Evolutionary conservation across 2,113 vertebrate genomes (phyloP).

Genomic region (Egretta garzetta): DNA sequence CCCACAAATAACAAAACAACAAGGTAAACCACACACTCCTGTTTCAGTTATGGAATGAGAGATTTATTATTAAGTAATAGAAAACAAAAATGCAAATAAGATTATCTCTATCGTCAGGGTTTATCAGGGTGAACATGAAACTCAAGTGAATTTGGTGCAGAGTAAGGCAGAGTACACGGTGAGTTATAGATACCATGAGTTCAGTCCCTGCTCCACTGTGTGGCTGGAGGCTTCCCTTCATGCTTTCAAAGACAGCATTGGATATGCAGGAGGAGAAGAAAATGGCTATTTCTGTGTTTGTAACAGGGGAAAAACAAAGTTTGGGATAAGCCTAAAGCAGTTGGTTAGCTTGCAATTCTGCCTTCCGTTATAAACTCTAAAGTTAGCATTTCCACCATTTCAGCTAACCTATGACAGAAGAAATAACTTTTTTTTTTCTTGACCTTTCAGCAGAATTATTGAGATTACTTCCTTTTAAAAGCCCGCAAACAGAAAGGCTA

Average conservation of each 20-base stretch:
- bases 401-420: background rate
- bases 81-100: background rate
- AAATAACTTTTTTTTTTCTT: background rate
- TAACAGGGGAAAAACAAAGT: background rate
- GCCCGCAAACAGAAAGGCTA: background rate
- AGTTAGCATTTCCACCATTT: background rate
- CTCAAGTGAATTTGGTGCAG: background rate
- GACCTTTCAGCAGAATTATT: background rate
- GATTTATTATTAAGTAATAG: background rate
- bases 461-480: background rate
- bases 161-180: too few relatives aligned
- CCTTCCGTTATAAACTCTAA: background rate
- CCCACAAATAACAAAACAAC: background rate
- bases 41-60: background rate
- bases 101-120: background rate
- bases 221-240: background rate
- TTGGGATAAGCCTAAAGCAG: background rate
- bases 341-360: background rate
- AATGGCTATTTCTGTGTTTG: background rate
- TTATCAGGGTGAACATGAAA: background rate
- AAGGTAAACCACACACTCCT: background rate
- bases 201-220: background rate
- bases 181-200: background rate
- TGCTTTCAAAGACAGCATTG: background rate
- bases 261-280: too few relatives aligned